Evolutionary conservation across 2,888 invertebrate species (phyloP).

Genomic region (Cheilosia variabilis): DNA sequence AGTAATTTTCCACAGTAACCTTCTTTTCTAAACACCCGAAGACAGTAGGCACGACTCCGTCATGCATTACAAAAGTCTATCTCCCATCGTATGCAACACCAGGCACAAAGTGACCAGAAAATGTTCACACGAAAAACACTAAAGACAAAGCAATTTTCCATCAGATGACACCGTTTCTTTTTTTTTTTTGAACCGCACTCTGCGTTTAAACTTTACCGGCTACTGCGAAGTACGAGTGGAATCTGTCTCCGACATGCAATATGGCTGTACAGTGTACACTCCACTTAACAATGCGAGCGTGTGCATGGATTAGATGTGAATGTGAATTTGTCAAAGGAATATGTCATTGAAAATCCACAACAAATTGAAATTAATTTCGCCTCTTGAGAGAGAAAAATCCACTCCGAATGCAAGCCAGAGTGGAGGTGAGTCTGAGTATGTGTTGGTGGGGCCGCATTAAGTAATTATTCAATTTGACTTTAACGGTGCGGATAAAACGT

Average conservation of each 20-base stretch:
- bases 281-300: slow-evolving; percentile 48
- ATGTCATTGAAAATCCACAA: slow-evolving; percentile 49
- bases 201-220: slow-evolving; percentile 26
- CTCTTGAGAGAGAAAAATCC: slow-evolving; percentile 57
- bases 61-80: slow-evolving; percentile 36
- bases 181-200: slow-evolving; percentile 28
- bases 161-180: slow-evolving; percentile 54
- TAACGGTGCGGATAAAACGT: slow-evolving; percentile 70
- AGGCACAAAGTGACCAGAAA: slow-evolving; percentile 57
- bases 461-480: slow-evolving; percentile 70
- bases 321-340: slow-evolving; percentile 53
- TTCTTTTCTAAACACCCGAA: slow-evolving; percentile 40
- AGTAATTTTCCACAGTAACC: slow-evolving; percentile 48
- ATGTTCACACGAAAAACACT: slow-evolving; percentile 61
- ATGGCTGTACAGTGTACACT: slow-evolving; percentile 36
- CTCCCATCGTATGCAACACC: slow-evolving; percentile 51
- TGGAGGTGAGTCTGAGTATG: slow-evolving; percentile 3
- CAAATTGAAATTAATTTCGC: slow-evolving; percentile 60
- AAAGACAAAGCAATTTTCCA: slow-evolving; percentile 42
- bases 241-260: slow-evolving; percentile 9
- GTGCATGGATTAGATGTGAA: not conserved
- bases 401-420: slow-evolving; percentile 47
- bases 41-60: slow-evolving; percentile 29
- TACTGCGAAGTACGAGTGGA: slow-evolving; percentile 2
- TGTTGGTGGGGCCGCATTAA: slow-evolving; percentile 26